phyloP scores from a whole-genome alignment of 2,113 vertebrate genomes.

The Pimephales promelas region DNA sequence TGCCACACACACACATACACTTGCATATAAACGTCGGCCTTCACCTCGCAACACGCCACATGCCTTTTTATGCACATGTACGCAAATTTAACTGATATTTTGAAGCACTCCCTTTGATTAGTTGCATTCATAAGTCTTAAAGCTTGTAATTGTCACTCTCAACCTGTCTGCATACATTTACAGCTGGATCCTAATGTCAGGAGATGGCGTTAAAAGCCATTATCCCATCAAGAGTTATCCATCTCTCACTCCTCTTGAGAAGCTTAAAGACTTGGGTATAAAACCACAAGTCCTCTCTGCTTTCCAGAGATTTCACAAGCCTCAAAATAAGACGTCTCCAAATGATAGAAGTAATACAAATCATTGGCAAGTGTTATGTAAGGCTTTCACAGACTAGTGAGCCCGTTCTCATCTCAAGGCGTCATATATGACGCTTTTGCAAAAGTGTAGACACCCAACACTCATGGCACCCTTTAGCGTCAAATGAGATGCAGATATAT shows the following conservation, averaged over 20 bases:
- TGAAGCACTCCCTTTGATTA: conserved; percentile 45
- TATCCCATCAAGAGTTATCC: conserved; percentile 57
- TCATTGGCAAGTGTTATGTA: not conserved
- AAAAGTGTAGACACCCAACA: no score
- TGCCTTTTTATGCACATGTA: not conserved
- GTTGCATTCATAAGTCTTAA: conserved; percentile 49
- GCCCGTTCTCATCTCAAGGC: no score
- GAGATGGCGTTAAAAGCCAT: conserved; percentile 56
- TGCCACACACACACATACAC: conserved; percentile 21
- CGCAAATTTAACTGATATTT: conserved; percentile 5
- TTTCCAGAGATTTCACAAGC: not conserved
- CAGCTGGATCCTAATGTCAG: conserved; percentile 48
- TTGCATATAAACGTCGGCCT: conserved; percentile 11
- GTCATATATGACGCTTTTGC: no score
- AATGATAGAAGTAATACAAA: not conserved
- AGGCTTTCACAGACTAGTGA: no score
- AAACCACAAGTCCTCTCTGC: not conserved
- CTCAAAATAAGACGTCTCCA: not conserved
- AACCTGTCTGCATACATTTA: conserved; percentile 46
- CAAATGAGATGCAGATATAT: no score
- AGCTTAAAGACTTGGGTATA: not conserved
- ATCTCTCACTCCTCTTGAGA: conserved; percentile 32
- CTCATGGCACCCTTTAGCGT: no score
- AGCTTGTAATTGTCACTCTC: conserved; percentile 45
- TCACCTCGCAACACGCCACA: conserved; percentile 1